Evolutionary conservation across 30 jellyfish, hydroid and myxozoan species (phyloP), one percentile per base, ranked within the genome.

Genomic region (Pseudorhiza aurosa): DNA sequence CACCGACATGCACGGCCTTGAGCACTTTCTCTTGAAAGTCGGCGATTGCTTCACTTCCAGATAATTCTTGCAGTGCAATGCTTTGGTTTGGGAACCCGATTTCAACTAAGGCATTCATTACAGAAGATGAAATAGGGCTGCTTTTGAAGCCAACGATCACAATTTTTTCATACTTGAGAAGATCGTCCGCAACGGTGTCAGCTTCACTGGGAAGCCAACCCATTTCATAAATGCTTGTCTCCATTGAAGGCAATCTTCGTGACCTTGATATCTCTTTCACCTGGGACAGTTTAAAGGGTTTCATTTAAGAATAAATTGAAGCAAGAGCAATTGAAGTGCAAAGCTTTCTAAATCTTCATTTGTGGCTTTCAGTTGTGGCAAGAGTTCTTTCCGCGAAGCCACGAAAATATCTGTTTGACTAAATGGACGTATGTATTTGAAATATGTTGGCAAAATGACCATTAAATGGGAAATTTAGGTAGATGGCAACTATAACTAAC

Each of bases 221-320:
- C 82, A 83, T 69, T 32, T 83, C 85, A 56, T 83, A 83, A 5
- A 60, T 42, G 58, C 95, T 83, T 33, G 45, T 45, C 43, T 83
- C 95, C 21, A 53, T 62, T 2, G 40, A 26, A 3, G 93, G 95
- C 37, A 27, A 9, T 25, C 95, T 63, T 18, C 30, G 55, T 26
- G 87, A 19, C 55, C 62, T 40, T 45, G 86, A 49, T 0, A 83
- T 24, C n/a, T 83, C 95, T 42, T 83, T 69, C 75, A 83, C 95
- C 95, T 81, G 25, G 19, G n/a, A n/a, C n/a, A n/a, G n/a, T n/a
- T n/a, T n/a, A n/a, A n/a, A n/a, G n/a, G n/a, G n/a, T n/a, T n/a
- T n/a, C n/a, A n/a, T n/a, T n/a, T n/a, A n/a, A n/a, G n/a, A n/a
- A n/a, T n/a, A n/a, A n/a, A n/a, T n/a, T n/a, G n/a, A n/a, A n/a